Conservation (phyloP, 92 coral and sea anemone species). For the Blastomussa wellsi region DNA sequence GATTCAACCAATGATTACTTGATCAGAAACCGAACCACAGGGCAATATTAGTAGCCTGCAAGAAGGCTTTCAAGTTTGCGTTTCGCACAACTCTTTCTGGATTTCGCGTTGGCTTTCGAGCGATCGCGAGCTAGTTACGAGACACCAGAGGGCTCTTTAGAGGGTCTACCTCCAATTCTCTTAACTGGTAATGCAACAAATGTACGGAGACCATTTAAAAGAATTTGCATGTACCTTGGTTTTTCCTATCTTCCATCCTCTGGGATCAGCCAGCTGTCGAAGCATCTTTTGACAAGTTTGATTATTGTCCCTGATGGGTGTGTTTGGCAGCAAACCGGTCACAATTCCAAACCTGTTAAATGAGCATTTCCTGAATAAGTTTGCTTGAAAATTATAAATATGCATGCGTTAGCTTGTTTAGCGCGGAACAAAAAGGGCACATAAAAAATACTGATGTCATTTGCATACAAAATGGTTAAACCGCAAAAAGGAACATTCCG, state of each 20-base stretch:
- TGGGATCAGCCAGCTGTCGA: conserved; percentile 20
- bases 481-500: no score
- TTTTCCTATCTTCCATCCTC: conserved; percentile 69
- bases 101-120: no score
- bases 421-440: no score
- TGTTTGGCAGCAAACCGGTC: conserved; percentile 21
- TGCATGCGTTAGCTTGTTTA: no score
- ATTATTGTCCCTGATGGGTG: conserved; percentile 20
- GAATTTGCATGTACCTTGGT: conserved; percentile 47
- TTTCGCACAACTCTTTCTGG: no score
- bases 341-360: conserved; percentile 34
- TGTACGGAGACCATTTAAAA: background rate
- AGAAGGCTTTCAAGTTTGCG: no score
- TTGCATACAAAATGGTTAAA: no score
- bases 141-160: background rate
- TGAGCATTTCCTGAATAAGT: background rate
- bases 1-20: background rate
- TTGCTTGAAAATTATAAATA: background rate
- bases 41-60: no score
- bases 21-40: background rate
- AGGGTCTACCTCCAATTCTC: no score
- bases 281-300: conserved; percentile 61
- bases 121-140: no score
- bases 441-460: no score
- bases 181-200: background rate